Conservation (phyloP, 2,888 invertebrate genomes). For the Coremacera marginata region DNA sequence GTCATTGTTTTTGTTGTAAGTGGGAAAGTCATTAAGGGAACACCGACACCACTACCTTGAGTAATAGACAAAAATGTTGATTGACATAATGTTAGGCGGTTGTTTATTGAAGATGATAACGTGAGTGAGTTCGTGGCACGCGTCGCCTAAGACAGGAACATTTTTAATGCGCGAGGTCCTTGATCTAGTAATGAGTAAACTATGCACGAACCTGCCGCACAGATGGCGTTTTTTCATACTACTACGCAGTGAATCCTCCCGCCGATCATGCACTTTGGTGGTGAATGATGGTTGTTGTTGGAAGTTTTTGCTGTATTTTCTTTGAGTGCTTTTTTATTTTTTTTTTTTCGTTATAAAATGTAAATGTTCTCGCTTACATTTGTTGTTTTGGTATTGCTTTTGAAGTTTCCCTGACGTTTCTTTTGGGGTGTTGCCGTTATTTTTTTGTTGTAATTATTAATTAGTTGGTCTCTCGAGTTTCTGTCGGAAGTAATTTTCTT, state of each 20-base stretch:
- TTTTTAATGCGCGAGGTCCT: conserved; percentile 3
- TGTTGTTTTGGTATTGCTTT: not conserved
- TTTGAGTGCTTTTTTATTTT: not conserved
- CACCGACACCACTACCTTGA: not conserved
- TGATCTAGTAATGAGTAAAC: not conserved
- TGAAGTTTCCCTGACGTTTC: conserved; percentile 6
- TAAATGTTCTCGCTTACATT: not conserved
- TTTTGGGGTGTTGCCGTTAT: not conserved
- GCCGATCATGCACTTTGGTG: not conserved
- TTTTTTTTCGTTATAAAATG: not conserved
- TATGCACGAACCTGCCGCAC: conserved; percentile 20
- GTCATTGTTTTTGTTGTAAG: not conserved
- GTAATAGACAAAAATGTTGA: not conserved
- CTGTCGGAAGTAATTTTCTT: conserved; percentile 14
- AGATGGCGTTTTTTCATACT: conserved; percentile 20
- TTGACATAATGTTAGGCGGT: not conserved
- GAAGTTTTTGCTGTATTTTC: not conserved
- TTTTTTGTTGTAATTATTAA: conserved; percentile 12
- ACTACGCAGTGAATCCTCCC: not conserved
- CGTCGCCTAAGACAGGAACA: not conserved
- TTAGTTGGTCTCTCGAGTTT: not conserved
- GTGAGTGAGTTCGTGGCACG: conserved; percentile 17
- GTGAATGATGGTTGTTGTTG: conserved; percentile 1
- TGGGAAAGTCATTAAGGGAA: conserved; percentile 5
- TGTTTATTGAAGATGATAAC: not conserved